Evolutionary conservation across 1,140 invertebrate species (phyloP).

Genomic region (Brachionus calyciflorus): DNA sequence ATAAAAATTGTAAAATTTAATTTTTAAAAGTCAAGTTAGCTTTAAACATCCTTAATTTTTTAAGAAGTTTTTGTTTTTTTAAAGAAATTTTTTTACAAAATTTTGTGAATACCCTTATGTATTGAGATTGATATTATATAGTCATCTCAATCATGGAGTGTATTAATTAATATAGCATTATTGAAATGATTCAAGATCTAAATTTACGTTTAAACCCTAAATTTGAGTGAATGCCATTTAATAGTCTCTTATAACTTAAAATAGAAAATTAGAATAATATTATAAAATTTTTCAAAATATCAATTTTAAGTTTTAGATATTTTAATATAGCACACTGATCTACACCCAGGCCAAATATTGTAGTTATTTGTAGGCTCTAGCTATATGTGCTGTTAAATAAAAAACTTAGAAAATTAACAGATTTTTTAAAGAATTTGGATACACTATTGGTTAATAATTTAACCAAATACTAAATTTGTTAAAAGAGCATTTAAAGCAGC

Average conservation of each 20-base stretch:
- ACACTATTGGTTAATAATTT: too few species aligned
- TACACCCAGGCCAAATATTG: slow-evolving; percentile 8
- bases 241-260: neutral
- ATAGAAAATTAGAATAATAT: neutral
- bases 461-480: too few species aligned
- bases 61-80: too few species aligned
- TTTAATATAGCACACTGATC: slow-evolving; percentile 23
- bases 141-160: slow-evolving; percentile 28
- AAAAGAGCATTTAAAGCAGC: too few species aligned
- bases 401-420: too few species aligned
- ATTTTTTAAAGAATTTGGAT: too few species aligned
- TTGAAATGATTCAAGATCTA: neutral
- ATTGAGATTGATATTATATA: neutral
- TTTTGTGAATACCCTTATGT: slow-evolving; percentile 20
- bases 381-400: neutral
- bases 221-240: neutral
- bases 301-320: neutral
- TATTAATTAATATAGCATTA: slow-evolving; percentile 4
- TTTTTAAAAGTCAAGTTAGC: too few species aligned
- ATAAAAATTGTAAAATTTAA: too few species aligned
- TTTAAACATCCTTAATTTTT: too few species aligned
- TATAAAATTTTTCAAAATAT: neutral
- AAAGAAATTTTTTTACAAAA: too few species aligned
- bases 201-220: neutral
- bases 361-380: slow-evolving; percentile 14